These are phyloP conservation scores for Anastatus disparis DNA, from an alignment of 1,140 invertebrate genomes.

Conservation along the genomic window DNA sequence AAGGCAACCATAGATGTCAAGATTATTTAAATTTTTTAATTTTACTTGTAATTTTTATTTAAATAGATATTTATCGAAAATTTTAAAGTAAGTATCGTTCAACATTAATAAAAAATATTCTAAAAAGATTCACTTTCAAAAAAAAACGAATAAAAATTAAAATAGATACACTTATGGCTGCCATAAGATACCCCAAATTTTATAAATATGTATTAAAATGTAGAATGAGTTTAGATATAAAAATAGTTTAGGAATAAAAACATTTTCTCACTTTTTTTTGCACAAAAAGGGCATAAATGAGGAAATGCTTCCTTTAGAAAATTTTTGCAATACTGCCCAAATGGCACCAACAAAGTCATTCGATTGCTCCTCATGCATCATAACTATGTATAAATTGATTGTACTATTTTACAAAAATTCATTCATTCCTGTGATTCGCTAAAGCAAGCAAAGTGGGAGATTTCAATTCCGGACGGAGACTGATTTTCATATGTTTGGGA, in stretches of 20 bases:
- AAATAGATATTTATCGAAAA: slow-evolving; percentile 34
- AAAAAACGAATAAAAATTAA: slow-evolving; percentile 10
- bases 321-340: slow-evolving; percentile 3
- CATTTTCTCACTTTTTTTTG: slow-evolving; percentile 12
- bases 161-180: slow-evolving; percentile 28
- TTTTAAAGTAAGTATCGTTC: slow-evolving; percentile 14
- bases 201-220: not conserved
- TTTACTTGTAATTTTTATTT: not conserved
- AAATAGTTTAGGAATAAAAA: slow-evolving; percentile 6
- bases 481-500: slow-evolving; percentile 71
- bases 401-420: slow-evolving; percentile 39
- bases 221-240: slow-evolving; percentile 5
- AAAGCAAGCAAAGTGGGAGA: slow-evolving; percentile 57
- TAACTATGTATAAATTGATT: slow-evolving; percentile 28
- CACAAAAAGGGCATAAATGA: slow-evolving; percentile 1
- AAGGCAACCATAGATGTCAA: slow-evolving; percentile 26
- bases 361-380: slow-evolving; percentile 27
- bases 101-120: slow-evolving; percentile 19
- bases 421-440: slow-evolving; percentile 48
- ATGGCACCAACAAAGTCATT: slow-evolving; percentile 36
- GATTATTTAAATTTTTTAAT: slow-evolving; percentile 21
- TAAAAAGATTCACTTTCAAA: slow-evolving; percentile 9
- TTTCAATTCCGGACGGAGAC: slow-evolving; percentile 70
- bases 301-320: not conserved
- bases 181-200: not conserved